Evolutionary conservation across 1,140 invertebrate species (phyloP), one percentile per base, ranked within the genome.

Genomic region (Brachionus rubens): DNA sequence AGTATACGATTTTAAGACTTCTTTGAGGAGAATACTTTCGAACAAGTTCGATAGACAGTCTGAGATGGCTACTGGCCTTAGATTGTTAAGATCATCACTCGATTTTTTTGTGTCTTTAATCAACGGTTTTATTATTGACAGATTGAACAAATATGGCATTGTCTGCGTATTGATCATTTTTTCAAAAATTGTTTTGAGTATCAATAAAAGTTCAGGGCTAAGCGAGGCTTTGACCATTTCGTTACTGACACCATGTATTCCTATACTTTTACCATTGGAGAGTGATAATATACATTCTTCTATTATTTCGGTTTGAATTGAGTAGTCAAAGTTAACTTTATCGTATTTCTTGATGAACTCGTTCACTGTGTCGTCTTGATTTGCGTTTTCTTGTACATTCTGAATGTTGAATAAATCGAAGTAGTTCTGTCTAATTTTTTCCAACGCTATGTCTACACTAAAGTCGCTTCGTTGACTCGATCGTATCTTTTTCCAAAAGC

Each of bases 61-160:
- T 5, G 33, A 36, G 33, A 36, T 36, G 9, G 33, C 33, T 36
- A 36, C 3, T 9, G 52, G 52, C 28, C 52, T 21, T 26, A 54
- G 28, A 26, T 54, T 54, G 14, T 26, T 26, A 14, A 26, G 14
- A 28, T 54, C 28, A 54, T 54, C 52, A 14, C 14, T 26, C 14
- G 52, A 26, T 54, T 26, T 26, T n/a, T 47, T 54, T 24, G 14
- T 26, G 24, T 54, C 52, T 54, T 54, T 54, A 54, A 54, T 54
- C 24, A 54, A 28, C 28, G 52, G 52, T 26, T 54, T 54, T 28
- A 54, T 26, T 26, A 54, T 54, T 26, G 33, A 36, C 3, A 36
- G 3, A 36, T 36, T 36, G 9, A 36, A 36, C 4, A 5, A 5
- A 36, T 36, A 36, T 5, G 33, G 33, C 9, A 36, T 3, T 5